A percentile compares a stretch with the other conserved stretches of the same genome.
Evolutionary conservation across 92 coral and sea anemone genomes (phyloP).

Genomic region (Palythoa grandiflora): DNA sequence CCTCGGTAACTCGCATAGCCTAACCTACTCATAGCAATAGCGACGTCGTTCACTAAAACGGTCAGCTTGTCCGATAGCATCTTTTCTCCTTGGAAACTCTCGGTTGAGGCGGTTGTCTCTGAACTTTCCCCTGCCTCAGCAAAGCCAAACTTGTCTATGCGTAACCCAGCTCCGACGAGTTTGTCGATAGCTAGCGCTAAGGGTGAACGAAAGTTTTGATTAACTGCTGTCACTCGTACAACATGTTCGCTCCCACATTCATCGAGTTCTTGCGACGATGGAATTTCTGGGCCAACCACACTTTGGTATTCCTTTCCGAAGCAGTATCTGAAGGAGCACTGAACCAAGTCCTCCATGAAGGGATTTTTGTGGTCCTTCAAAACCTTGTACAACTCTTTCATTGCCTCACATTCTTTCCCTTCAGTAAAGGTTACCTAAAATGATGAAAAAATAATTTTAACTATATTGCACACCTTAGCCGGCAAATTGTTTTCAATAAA

Average conservation of each 20-base stretch:
- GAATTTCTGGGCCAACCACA: conserved; percentile 13
- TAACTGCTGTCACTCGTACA: conserved; percentile 18
- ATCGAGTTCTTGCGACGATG: conserved; percentile 19
- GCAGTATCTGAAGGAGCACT: conserved; percentile 12
- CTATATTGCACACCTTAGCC: not conserved
- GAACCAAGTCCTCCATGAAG: conserved; percentile 29
- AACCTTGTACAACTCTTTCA: conserved; percentile 27
- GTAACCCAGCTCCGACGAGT: conserved; percentile 34
- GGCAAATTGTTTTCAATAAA: not conserved
- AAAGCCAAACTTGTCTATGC: conserved; percentile 13
- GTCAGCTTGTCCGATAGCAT: conserved; percentile 57
- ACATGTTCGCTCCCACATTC: conserved; percentile 32
- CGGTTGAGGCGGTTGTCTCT: not conserved
- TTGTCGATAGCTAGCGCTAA: conserved; percentile 19
- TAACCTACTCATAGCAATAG: conserved; percentile 49
- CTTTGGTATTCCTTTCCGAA: conserved; percentile 29
- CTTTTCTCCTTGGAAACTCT: conserved; percentile 8
- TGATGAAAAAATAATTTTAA: not conserved
- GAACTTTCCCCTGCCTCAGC: not conserved
- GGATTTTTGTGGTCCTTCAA: conserved; percentile 34
- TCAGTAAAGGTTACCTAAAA: not conserved
- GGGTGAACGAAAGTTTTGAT: not conserved
- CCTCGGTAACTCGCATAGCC: conserved; percentile 35
- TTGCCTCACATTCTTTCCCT: conserved; percentile 42
- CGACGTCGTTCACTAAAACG: conserved; percentile 49